Percentiles rank a stretch among this genome's conserved stretches.
These are phyloP conservation scores for Athene cunicularia DNA, from an alignment of 2,113 vertebrate genomes.

Conservation along the genomic window DNA sequence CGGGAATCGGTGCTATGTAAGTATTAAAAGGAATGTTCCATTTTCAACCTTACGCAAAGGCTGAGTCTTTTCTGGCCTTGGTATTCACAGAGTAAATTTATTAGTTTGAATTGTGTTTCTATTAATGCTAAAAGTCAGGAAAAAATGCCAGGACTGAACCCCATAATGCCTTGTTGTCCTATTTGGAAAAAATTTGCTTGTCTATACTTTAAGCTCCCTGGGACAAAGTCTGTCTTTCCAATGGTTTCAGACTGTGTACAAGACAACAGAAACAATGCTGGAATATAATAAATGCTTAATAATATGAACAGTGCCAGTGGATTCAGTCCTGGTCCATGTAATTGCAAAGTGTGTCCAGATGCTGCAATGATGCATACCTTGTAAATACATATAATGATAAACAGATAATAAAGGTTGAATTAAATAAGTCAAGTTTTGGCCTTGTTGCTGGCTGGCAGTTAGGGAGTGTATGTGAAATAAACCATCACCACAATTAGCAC, in stretches of 20 bases:
- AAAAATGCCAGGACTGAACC: neutral
- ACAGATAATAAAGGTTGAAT: neutral
- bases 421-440: neutral
- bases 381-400: neutral
- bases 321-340: neutral
- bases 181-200: neutral
- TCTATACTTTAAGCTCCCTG: neutral
- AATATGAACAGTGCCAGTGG: neutral
- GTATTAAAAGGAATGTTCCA: neutral
- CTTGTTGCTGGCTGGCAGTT: neutral
- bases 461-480: neutral
- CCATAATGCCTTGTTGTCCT: neutral
- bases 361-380: neutral
- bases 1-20: neutral
- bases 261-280: neutral
- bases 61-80: neutral
- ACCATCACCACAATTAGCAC: neutral
- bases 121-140: neutral
- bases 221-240: neutral
- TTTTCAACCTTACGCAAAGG: neutral
- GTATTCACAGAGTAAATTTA: neutral
- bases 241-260: neutral
- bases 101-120: neutral
- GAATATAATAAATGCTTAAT: neutral
- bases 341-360: conserved; percentile 28